Conservation (phyloP, 2,888 invertebrate genomes). For the Keiferia lycopersicella region DNA sequence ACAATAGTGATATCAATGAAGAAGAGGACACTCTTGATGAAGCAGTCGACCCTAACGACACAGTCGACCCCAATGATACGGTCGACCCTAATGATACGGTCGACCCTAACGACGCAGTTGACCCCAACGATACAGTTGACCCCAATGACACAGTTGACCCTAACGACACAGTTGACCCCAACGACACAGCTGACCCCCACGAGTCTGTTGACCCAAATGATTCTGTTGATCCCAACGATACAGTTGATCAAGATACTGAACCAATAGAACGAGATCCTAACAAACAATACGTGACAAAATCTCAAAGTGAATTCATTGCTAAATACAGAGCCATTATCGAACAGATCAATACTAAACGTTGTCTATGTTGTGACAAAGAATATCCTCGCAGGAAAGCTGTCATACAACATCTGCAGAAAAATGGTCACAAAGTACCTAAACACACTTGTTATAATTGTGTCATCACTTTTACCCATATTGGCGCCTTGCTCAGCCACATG, state of each 20-base stretch:
- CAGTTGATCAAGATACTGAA: conserved; percentile 34
- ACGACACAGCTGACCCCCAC: conserved; percentile 36
- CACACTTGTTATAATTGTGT: conserved; percentile 84
- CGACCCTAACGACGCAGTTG: conserved; percentile 23
- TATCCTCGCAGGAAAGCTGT: conserved; percentile 77
- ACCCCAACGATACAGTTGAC: conserved; percentile 53
- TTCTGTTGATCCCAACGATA: conserved; percentile 57
- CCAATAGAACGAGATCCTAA: conserved; percentile 64
- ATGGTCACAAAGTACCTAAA: conserved; percentile 80
- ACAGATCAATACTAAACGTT: conserved; percentile 75
- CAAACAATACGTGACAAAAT: conserved; percentile 67
- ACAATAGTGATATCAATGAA: conserved; percentile 62
- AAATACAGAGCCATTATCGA: conserved; percentile 73
- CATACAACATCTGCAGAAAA: conserved; percentile 78
- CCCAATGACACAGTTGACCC: conserved; percentile 46
- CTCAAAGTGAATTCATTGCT: conserved; percentile 70
- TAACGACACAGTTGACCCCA: conserved; percentile 35
- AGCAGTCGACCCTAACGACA: too few species aligned
- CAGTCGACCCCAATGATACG: too few species aligned
- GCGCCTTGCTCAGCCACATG: conserved; percentile 77
- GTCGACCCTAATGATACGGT: conserved; percentile 25
- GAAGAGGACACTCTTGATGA: conserved; percentile 59
- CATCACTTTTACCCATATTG: conserved; percentile 79
- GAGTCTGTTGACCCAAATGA: conserved; percentile 55
- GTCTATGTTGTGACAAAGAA: conserved; percentile 72